These are phyloP conservation scores for Dipodomys stephensi DNA, from an alignment of 2,113 vertebrate species.

Conservation along the genomic window DNA sequence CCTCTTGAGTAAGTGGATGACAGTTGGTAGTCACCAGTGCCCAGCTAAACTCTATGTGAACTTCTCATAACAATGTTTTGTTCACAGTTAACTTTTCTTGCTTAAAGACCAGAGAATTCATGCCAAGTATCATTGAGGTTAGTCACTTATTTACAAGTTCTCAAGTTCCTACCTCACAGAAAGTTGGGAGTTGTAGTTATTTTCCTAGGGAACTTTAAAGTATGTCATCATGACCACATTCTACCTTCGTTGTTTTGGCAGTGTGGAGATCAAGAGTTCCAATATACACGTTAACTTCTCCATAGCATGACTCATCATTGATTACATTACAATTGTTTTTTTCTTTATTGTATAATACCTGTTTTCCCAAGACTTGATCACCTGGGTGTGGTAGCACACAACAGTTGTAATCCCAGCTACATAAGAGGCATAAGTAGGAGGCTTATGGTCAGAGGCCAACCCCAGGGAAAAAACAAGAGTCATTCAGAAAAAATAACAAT, in stretches of 20 bases:
- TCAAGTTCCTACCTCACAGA: background rate
- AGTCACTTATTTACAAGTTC: background rate
- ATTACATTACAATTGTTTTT: background rate
- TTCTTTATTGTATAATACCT: conserved; percentile 15
- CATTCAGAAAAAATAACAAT: no score
- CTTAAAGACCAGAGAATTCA: background rate
- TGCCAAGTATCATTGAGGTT: background rate
- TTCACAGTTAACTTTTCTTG: conserved; percentile 2
- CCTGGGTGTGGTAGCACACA: no score
- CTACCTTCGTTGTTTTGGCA: background rate
- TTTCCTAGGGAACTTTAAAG: background rate
- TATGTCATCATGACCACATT: background rate
- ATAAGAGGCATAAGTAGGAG: no score
- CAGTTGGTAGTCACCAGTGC: no score
- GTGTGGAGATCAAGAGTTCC: background rate
- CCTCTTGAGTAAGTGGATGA: no score
- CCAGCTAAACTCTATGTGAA: background rate
- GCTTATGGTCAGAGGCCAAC: no score
- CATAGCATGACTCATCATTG: background rate
- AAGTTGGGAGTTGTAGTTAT: conserved; percentile 27
- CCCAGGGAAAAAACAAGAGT: no score
- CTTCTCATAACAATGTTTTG: conserved; percentile 12
- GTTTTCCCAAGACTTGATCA: background rate
- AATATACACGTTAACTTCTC: background rate
- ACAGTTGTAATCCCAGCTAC: no score